These are phyloP conservation scores for Callopanchax toddi DNA, from an alignment of 2,113 vertebrate genomes.

Conservation along the genomic window DNA sequence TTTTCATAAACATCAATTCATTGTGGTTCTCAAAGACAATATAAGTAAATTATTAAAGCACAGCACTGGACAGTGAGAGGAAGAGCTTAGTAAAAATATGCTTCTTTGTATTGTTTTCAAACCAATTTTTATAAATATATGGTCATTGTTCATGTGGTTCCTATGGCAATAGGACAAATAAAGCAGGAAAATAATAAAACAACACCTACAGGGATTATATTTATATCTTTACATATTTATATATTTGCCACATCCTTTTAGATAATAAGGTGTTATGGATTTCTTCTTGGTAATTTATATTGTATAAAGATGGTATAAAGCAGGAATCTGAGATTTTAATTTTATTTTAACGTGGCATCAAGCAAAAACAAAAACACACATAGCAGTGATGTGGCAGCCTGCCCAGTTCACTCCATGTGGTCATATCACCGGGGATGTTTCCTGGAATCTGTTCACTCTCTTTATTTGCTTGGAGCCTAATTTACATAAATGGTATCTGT, in stretches of 20 bases:
- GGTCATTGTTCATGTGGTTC: not conserved
- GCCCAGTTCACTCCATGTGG: conserved; percentile 22
- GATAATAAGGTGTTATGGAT: no score
- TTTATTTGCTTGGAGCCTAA: conserved; percentile 23
- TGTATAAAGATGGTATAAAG: not conserved
- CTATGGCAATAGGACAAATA: not conserved
- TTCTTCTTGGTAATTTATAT: not conserved
- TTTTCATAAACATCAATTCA: conserved; percentile 14
- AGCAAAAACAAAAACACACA: not conserved
- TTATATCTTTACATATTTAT: no score
- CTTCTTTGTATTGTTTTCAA: conserved; percentile 18
- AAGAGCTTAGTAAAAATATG: conserved; percentile 19
- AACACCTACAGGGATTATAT: no score
- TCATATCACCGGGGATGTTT: conserved; percentile 23
- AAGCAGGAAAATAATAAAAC: no score
- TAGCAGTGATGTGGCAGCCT: conserved; percentile 9
- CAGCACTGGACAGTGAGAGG: not conserved
- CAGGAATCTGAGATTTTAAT: not conserved
- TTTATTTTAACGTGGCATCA: not conserved
- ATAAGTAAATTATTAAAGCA: conserved; percentile 12
- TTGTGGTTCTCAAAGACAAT: conserved; percentile 9
- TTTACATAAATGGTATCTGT: conserved; percentile 47
- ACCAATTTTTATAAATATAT: conserved; percentile 17
- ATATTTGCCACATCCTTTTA: no score
- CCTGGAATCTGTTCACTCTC: conserved; percentile 15